Conservation (phyloP, 2,888 invertebrate species). For the Kryphioiulus occultus region DNA sequence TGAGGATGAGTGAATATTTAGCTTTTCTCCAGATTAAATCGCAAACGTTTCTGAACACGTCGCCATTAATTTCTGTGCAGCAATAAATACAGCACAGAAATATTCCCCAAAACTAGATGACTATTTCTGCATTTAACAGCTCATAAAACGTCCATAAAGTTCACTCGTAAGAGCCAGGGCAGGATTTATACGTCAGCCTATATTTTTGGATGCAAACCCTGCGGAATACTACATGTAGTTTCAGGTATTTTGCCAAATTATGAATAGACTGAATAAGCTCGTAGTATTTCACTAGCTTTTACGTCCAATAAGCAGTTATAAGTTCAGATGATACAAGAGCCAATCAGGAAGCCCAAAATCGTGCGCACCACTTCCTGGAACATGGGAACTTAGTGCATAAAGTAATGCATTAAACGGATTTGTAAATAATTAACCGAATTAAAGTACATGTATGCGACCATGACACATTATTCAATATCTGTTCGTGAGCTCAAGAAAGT, state of each 20-base stretch:
- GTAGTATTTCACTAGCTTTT: background rate
- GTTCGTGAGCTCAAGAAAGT: too few relatives aligned
- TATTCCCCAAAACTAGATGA: slow-evolving; percentile 7
- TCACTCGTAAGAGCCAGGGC: background rate
- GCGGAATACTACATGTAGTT: slow-evolving; percentile 3
- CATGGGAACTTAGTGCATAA: too few relatives aligned
- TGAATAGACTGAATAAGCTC: background rate
- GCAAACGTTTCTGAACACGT: background rate
- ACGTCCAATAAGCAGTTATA: background rate
- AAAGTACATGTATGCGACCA: too few relatives aligned
- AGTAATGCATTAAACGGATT: too few relatives aligned
- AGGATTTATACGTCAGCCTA: background rate
- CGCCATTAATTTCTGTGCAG: background rate
- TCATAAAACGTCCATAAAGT: slow-evolving; percentile 15
- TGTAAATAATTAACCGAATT: too few relatives aligned
- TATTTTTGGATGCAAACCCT: background rate
- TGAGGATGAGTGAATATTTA: too few relatives aligned
- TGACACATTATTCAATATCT: too few relatives aligned
- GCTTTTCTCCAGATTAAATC: background rate
- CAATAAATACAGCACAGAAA: background rate
- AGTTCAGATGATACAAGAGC: too few relatives aligned
- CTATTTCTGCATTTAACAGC: slow-evolving; percentile 28
- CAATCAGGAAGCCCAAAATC: too few relatives aligned
- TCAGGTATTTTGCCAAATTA: slow-evolving; percentile 24
- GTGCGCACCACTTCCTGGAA: too few relatives aligned